A percentile compares a stretch with the other conserved stretches of the same genome.
phyloP scores from a whole-genome alignment of 2,797 vertebrate genomes.

The Morelia viridis region DNA sequence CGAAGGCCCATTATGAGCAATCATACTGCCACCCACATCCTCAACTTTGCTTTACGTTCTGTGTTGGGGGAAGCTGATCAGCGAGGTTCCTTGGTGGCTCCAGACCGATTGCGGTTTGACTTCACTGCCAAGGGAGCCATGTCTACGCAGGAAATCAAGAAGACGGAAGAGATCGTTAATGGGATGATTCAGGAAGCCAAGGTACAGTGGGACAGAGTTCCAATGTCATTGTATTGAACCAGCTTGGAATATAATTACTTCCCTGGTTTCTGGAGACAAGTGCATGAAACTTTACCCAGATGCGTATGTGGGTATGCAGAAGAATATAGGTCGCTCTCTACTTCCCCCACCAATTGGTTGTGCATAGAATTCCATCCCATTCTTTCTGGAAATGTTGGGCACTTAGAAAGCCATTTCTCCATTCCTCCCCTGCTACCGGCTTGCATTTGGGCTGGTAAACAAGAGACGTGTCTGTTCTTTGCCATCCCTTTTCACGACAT shows the following conservation, averaged over 20 bases:
- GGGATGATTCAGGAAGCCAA: conserved; percentile 88
- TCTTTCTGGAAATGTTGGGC: no score
- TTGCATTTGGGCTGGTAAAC: neutral
- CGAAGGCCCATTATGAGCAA: conserved; percentile 94
- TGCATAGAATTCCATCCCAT: neutral
- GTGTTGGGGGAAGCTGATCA: conserved; percentile 96
- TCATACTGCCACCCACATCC: conserved; percentile 95
- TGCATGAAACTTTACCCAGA: neutral
- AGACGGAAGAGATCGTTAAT: conserved; percentile 86
- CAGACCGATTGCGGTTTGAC: conserved; percentile 93
- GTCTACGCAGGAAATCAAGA: conserved; percentile 85
- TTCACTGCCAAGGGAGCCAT: conserved; percentile 95
- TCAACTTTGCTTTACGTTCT: conserved; percentile 90
- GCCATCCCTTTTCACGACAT: neutral
- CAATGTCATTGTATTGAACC: neutral
- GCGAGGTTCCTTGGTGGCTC: conserved; percentile 91
- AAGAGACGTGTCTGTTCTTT: neutral
- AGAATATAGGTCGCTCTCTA: neutral
- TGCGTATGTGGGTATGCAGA: neutral
- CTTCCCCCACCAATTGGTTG: neutral
- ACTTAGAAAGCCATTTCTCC: neutral
- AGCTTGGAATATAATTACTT: neutral
- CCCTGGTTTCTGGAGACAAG: neutral
- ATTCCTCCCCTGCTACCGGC: neutral
- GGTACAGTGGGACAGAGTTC: conserved; percentile 69